Evolutionary conservation across 2,888 invertebrate genomes (phyloP).

Genomic region (Rhingia rostrata): DNA sequence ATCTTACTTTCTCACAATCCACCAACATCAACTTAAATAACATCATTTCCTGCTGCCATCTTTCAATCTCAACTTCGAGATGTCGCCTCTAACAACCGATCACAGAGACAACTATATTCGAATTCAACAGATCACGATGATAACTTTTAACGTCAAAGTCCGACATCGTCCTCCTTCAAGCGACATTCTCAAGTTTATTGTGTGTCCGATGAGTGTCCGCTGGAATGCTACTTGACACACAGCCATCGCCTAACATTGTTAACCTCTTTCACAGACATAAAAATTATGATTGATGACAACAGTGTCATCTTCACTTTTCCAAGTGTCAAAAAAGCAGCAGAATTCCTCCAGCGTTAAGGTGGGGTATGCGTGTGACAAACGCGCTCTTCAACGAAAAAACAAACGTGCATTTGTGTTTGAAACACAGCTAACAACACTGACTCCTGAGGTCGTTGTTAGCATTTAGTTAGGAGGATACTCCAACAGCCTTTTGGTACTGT

Average conservation of each 20-base stretch:
- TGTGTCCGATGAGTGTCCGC: constrained; percentile 53
- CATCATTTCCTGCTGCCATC: background rate
- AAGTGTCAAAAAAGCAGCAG: constrained; percentile 8
- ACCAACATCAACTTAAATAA: background rate
- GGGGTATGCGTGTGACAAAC: constrained; percentile 28
- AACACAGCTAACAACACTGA: background rate
- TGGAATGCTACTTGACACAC: constrained; percentile 61
- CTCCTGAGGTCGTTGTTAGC: constrained; percentile 20
- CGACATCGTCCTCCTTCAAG: constrained; percentile 25
- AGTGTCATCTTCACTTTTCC: constrained; percentile 24
- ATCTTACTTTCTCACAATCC: background rate
- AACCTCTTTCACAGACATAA: constrained; percentile 49
- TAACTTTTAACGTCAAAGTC: constrained; percentile 34
- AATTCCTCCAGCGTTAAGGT: constrained; percentile 53
- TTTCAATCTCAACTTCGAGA: constrained; percentile 6
- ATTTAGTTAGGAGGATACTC: constrained; percentile 28
- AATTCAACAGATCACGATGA: constrained; percentile 15
- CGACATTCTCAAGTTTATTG: constrained; percentile 50
- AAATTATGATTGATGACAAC: constrained; percentile 63
- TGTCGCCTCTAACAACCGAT: constrained; percentile 5
- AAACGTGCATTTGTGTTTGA: background rate
- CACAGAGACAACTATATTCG: constrained; percentile 2
- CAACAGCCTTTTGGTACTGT: constrained; percentile 31
- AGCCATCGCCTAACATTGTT: constrained; percentile 30
- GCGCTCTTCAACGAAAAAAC: constrained; percentile 37